phyloP scores from a whole-genome alignment of 1,140 invertebrate species.

The Tetragnatha versicolor region DNA sequence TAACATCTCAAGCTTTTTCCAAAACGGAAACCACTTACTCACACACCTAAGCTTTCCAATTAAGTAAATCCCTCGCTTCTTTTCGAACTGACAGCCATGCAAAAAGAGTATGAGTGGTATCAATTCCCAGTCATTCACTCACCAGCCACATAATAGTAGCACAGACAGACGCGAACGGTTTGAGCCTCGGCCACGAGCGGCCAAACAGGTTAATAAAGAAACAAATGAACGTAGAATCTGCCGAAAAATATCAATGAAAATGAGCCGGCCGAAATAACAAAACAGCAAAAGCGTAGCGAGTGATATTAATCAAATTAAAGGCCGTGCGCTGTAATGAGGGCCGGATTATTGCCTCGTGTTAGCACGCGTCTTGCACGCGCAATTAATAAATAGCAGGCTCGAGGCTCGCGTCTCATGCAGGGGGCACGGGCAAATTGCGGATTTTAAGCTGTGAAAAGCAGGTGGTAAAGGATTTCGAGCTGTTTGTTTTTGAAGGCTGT shows the following conservation, averaged over 20 bases:
- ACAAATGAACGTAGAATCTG: conserved; percentile 22
- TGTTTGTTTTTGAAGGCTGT: no score
- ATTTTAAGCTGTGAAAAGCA: neutral
- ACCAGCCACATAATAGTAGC: no score
- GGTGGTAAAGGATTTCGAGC: no score
- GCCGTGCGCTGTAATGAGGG: conserved; percentile 25
- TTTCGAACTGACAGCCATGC: no score
- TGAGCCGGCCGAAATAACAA: neutral
- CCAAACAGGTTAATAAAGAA: conserved; percentile 38
- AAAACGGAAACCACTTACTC: no score
- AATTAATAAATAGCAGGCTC: conserved; percentile 31
- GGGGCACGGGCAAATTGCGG: neutral
- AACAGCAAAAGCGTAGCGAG: conserved; percentile 10
- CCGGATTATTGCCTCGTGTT: conserved; percentile 26
- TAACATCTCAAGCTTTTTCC: no score
- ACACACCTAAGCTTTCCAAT: no score
- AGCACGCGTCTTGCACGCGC: conserved; percentile 42
- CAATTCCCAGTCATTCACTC: no score
- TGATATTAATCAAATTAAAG: conserved; percentile 44
- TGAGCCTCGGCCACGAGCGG: conserved; percentile 1
- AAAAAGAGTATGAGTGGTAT: no score
- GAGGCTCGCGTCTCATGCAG: neutral
- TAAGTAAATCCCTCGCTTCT: no score
- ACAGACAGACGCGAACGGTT: no score
- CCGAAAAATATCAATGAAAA: conserved; percentile 27